Percentiles rank a stretch among this genome's conserved stretches.
Conservation (phyloP, 92 coral and sea anemone species). For the Epizoanthus ramosus region DNA sequence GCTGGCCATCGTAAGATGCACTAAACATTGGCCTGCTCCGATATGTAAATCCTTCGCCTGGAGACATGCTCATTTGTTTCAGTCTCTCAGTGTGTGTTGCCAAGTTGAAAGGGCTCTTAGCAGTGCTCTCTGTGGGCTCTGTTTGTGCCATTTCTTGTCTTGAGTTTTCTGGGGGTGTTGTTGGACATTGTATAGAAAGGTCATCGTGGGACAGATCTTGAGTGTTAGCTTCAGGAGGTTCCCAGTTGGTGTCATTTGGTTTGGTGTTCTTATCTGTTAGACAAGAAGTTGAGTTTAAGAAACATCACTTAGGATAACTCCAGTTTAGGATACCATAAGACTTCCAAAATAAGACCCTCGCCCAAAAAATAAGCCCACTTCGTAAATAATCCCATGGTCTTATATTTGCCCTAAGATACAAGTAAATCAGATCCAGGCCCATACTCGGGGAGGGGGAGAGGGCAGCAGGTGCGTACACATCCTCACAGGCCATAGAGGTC, state of each 20-base stretch:
- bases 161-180: constrained; percentile 24
- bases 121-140: constrained; percentile 29
- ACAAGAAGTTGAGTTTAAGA: too few species aligned
- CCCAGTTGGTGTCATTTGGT: background rate
- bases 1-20: background rate
- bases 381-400: too few species aligned
- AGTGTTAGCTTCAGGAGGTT: constrained; percentile 2
- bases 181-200: background rate
- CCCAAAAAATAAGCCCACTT: too few species aligned
- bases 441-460: too few species aligned
- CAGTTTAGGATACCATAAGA: too few species aligned
- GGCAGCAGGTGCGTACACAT: too few species aligned
- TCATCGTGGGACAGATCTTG: background rate
- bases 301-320: too few species aligned
- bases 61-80: constrained; percentile 76
- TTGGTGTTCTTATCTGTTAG: too few species aligned
- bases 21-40: constrained; percentile 84
- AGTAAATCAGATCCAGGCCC: too few species aligned
- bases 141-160: constrained; percentile 41
- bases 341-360: too few species aligned
- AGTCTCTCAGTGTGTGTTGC: constrained; percentile 66
- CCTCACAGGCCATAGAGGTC: too few species aligned
- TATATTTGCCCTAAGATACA: too few species aligned
- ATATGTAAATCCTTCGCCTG: constrained; percentile 91
- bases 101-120: constrained; percentile 74